phyloP scores from a whole-genome alignment of 2,113 vertebrate genomes.

The Carettochelys insculpta region DNA sequence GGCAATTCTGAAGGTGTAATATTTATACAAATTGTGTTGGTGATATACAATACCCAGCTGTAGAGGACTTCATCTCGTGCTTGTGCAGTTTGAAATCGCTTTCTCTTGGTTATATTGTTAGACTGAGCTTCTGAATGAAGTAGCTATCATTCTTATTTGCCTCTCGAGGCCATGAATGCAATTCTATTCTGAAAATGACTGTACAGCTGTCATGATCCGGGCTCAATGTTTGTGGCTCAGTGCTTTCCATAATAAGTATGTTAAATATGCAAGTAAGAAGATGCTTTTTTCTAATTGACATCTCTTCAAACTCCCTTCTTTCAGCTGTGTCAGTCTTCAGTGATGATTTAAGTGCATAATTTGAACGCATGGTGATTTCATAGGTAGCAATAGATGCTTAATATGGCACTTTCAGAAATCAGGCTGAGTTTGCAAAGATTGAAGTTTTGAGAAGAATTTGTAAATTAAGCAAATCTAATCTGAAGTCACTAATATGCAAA shows the following conservation, averaged over 20 bases:
- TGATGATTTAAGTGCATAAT: background rate
- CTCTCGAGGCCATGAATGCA: background rate
- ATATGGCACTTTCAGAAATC: background rate
- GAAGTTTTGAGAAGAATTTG: background rate
- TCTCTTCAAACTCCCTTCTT: background rate
- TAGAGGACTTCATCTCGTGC: background rate
- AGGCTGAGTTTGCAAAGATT: background rate
- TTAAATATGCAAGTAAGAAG: background rate
- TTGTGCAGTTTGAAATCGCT: background rate
- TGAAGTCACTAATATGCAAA: background rate
- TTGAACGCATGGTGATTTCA: background rate
- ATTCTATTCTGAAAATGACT: background rate
- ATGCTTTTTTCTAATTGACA: background rate
- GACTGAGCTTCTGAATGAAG: background rate
- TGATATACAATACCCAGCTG: background rate
- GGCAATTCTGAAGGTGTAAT: background rate
- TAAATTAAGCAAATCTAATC: background rate
- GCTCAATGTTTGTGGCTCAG: background rate
- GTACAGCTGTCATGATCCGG: background rate
- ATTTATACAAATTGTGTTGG: background rate
- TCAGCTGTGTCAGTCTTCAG: background rate
- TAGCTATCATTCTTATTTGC: background rate
- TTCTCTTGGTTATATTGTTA: background rate
- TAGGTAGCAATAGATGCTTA: background rate
- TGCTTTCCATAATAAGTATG: background rate